Evolutionary conservation across 2,797 vertebrate genomes (phyloP).

Genomic region (Gallinago stenura): DNA sequence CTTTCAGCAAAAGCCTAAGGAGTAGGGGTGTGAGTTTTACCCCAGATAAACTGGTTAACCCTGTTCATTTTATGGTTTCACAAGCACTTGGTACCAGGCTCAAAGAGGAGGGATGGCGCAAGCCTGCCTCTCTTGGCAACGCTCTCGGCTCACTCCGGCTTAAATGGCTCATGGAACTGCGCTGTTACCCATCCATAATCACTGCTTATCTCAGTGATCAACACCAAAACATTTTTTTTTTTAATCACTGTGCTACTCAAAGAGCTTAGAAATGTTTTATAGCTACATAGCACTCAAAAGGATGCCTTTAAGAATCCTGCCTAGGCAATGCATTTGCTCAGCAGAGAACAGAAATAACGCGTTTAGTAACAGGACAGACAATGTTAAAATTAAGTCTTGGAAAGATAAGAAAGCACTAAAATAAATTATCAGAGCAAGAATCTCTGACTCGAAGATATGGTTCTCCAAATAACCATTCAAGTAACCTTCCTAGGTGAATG

Average conservation of each 20-base stretch:
- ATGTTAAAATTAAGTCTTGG: not conserved
- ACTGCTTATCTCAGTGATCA: not conserved
- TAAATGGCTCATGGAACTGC: not conserved
- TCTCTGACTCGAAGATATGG: not conserved
- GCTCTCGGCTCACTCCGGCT: not conserved
- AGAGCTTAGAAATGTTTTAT: not conserved
- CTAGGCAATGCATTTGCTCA: not conserved
- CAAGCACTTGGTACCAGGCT: not conserved
- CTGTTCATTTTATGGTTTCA: not conserved
- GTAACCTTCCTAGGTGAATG: not conserved
- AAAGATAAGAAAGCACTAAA: not conserved
- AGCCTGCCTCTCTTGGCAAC: not conserved
- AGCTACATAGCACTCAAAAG: rapidly evolving
- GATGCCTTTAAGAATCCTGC: not conserved
- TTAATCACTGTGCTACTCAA: not conserved
- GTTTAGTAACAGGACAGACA: not conserved
- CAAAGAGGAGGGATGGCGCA: not conserved
- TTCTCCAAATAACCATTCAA: not conserved
- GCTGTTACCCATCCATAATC: not conserved
- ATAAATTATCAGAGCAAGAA: not conserved
- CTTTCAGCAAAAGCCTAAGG: not conserved
- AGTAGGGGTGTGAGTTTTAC: not conserved
- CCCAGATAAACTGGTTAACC: not conserved
- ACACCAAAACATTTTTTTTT: not conserved
- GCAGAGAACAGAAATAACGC: not conserved